Evolutionary conservation across 1,140 invertebrate species (phyloP).

Genomic region (Pseudobourletiella spinata): DNA sequence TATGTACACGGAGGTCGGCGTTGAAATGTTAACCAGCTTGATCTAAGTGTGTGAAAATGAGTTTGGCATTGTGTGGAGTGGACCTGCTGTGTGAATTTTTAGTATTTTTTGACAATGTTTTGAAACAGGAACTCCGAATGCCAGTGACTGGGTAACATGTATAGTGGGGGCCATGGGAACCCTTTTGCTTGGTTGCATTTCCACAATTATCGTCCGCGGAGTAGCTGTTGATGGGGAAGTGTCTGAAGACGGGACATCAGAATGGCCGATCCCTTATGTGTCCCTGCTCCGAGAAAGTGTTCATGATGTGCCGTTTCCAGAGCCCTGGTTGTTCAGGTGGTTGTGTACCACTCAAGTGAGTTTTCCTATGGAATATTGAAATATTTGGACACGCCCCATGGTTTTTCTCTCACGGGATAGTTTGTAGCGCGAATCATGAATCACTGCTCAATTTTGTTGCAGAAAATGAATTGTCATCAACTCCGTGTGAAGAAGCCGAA

Average conservation of each 20-base stretch:
- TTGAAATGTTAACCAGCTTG: too few species aligned
- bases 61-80: too few species aligned
- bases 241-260: conserved; percentile 8
- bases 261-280: conserved; percentile 33
- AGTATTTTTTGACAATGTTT: too few species aligned
- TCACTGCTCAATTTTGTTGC: too few species aligned
- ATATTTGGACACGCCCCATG: background rate
- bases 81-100: too few species aligned
- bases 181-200: conserved; percentile 24
- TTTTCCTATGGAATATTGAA: background rate
- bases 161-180: conserved; percentile 24
- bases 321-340: conserved; percentile 27
- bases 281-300: conserved; percentile 10
- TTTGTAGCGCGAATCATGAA: too few species aligned
- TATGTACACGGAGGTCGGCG: too few species aligned
- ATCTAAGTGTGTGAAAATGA: too few species aligned
- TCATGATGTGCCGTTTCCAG: conserved; percentile 22
- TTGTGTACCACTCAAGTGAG: conserved; percentile 27
- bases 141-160: conserved; percentile 28
- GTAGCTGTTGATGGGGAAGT: conserved; percentile 29
- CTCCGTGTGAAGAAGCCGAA: too few species aligned
- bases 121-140: conserved; percentile 5
- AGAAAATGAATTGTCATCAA: background rate
- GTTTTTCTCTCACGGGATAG: too few species aligned
- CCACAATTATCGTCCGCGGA: conserved; percentile 24